A percentile compares a stretch with the other conserved stretches of the same genome.
phyloP scores from a whole-genome alignment of 2,888 invertebrate genomes.

The Ceratothoa steindachneri region DNA sequence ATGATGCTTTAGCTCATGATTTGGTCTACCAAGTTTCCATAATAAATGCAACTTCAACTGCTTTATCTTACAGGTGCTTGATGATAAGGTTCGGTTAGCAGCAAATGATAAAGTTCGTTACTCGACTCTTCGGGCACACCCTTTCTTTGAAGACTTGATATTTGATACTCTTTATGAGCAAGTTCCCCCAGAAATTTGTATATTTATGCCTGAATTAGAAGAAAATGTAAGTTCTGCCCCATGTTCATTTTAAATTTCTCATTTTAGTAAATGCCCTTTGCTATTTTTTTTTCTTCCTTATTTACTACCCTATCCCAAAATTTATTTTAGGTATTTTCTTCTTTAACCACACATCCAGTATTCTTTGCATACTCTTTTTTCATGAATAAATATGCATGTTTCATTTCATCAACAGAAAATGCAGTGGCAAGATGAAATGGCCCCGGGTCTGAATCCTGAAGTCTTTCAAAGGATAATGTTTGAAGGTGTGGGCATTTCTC shows the following conservation, averaged over 20 bases:
- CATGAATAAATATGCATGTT: no score
- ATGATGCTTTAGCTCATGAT: no score
- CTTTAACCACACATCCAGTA: no score
- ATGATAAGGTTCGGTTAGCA: conserved; percentile 76
- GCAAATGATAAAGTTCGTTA: conserved; percentile 70
- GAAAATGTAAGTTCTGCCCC: conserved; percentile 55
- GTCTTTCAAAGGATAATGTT: not conserved
- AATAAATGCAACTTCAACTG: no score
- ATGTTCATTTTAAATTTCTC: no score
- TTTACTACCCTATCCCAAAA: no score
- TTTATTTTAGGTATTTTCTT: no score
- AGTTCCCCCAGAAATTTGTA: conserved; percentile 75
- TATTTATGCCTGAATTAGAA: conserved; percentile 71
- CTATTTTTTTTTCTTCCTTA: no score
- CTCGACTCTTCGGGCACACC: conserved; percentile 76
- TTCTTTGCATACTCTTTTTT: no score
- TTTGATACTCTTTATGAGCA: conserved; percentile 74
- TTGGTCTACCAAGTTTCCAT: no score
- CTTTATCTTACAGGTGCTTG: conserved; percentile 62
- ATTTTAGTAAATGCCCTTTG: no score
- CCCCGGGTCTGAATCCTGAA: not conserved
- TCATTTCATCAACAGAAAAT: no score
- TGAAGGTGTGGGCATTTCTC: not conserved
- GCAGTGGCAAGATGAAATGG: not conserved
- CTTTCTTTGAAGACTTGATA: conserved; percentile 76